A percentile compares a stretch with the other conserved stretches of the same genome.
Evolutionary conservation across 2,113 vertebrate genomes (phyloP).

Genomic region (Cranoglanis bouderius): DNA sequence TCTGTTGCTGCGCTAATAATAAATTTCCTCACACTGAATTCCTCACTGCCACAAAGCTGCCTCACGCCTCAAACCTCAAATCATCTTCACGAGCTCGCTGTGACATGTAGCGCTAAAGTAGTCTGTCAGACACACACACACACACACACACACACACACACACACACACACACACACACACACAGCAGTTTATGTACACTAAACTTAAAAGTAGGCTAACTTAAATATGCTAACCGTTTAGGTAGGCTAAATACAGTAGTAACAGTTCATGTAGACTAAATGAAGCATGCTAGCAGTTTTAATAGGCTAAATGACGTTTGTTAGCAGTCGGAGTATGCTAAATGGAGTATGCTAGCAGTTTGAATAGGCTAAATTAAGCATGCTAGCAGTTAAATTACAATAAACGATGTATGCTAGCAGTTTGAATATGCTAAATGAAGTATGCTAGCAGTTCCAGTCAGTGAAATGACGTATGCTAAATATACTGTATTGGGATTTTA

Average conservation of each 20-base stretch:
- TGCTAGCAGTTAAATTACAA: too few species aligned
- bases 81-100: not conserved
- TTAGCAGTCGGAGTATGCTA: not conserved
- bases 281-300: not conserved
- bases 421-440: too few species aligned
- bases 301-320: not conserved
- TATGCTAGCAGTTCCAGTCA: not conserved
- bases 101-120: not conserved
- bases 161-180: too few species aligned
- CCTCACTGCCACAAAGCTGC: constrained; percentile 50
- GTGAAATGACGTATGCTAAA: not conserved
- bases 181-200: not conserved
- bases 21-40: constrained; percentile 72
- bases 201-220: not conserved
- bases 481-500: not conserved
- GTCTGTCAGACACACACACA: not conserved
- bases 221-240: not conserved
- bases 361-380: too few species aligned
- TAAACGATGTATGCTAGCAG: not conserved
- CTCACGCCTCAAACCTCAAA: not conserved
- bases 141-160: not conserved
- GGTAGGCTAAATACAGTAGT: not conserved
- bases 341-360: not conserved
- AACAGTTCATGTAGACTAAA: not conserved
- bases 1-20: constrained; percentile 69